A percentile compares a stretch with the other conserved stretches of the same genome.
Conservation (phyloP, 2,888 invertebrate genomes). For the Chymomyza caudatula region DNA sequence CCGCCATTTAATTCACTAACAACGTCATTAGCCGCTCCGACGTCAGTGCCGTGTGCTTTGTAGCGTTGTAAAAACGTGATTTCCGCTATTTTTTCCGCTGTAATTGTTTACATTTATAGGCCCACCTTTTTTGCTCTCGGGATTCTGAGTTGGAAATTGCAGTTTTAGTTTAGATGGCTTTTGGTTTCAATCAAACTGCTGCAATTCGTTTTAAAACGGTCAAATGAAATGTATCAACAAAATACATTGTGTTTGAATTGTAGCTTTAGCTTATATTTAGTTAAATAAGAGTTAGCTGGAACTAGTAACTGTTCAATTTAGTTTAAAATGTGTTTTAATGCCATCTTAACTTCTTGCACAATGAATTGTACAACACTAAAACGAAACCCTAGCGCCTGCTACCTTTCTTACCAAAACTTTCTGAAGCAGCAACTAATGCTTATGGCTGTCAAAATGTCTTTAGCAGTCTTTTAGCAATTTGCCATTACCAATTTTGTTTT, state of each 20-base stretch:
- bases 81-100: constrained; percentile 54
- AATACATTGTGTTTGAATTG: not conserved
- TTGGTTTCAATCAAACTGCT: not conserved
- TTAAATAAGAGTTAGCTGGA: not conserved
- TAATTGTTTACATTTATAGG: constrained; percentile 46
- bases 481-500: constrained; percentile 32
- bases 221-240: not conserved
- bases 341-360: not conserved
- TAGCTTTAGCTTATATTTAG: not conserved
- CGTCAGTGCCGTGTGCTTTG: constrained; percentile 24
- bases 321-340: not conserved
- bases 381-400: too few relatives aligned
- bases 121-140: not conserved
- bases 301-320: not conserved
- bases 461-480: constrained; percentile 15
- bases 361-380: too few relatives aligned
- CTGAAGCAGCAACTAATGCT: not conserved
- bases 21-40: constrained; percentile 43
- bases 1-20: not conserved
- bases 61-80: constrained; percentile 57
- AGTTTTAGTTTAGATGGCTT: not conserved
- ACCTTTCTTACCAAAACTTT: not conserved
- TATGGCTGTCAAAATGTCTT: not conserved
- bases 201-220: not conserved
- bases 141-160: not conserved